A percentile compares a stretch with the other conserved stretches of the same genome.
These are phyloP conservation scores for Monodelphis domestica DNA, from an alignment of 2,797 vertebrate species.

Conservation along the genomic window DNA sequence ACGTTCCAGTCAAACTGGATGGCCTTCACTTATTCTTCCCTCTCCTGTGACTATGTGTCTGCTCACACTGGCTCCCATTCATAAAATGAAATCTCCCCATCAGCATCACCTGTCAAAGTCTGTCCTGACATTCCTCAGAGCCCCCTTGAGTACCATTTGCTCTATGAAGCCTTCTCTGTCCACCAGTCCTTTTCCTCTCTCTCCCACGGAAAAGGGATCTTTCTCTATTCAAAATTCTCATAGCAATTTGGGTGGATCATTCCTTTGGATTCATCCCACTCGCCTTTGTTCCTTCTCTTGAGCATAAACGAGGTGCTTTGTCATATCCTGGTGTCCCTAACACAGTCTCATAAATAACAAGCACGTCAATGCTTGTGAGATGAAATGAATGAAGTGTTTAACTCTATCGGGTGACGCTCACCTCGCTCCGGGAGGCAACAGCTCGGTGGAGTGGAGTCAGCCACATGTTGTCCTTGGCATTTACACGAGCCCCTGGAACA, in stretches of 20 bases:
- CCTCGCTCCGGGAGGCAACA: slow-evolving; percentile 96
- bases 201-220: neutral
- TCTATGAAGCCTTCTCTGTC: neutral
- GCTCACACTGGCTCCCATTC: neutral
- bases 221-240: neutral
- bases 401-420: slow-evolving; percentile 80
- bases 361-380: neutral
- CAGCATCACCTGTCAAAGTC: neutral
- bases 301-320: neutral
- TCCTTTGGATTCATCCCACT: neutral
- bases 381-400: neutral
- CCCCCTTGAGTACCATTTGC: neutral
- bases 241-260: neutral
- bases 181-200: neutral
- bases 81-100: neutral
- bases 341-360: neutral
- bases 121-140: neutral
- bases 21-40: neutral
- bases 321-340: neutral
- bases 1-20: neutral
- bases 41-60: neutral
- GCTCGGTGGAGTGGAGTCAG: slow-evolving; percentile 97
- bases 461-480: slow-evolving; percentile 99
- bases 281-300: neutral
- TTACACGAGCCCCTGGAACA: slow-evolving; percentile 94